Evolutionary conservation across 2,888 invertebrate genomes (phyloP).

Genomic region (Malacosoma neustria): DNA sequence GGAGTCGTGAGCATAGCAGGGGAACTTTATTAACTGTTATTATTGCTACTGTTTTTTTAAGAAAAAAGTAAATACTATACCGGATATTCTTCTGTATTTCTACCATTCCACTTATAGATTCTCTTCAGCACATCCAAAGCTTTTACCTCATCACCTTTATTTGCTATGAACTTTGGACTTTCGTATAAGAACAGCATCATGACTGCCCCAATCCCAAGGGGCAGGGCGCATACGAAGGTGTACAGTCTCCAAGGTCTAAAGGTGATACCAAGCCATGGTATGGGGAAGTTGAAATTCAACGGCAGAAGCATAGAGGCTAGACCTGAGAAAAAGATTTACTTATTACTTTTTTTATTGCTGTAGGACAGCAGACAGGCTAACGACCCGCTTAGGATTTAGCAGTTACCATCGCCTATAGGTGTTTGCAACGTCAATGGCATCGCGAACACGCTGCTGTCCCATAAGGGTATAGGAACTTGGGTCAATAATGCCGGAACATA

Average conservation of each 20-base stretch:
- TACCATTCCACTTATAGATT: slow-evolving; percentile 7
- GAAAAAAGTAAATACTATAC: slow-evolving; percentile 7
- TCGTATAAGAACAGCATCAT: slow-evolving; percentile 75
- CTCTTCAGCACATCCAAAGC: slow-evolving; percentile 46
- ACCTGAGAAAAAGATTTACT: slow-evolving; percentile 7
- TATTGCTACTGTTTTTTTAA: too few species aligned
- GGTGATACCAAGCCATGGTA: slow-evolving; percentile 34
- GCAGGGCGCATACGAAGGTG: slow-evolving; percentile 41
- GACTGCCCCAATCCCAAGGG: slow-evolving; percentile 52
- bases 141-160: slow-evolving; percentile 66
- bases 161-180: slow-evolving; percentile 80
- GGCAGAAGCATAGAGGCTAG: slow-evolving; percentile 15
- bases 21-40: too few species aligned
- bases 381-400: too few species aligned
- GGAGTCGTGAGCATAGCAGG: too few species aligned
- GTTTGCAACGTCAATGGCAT: too few species aligned
- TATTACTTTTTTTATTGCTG: too few species aligned
- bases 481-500: too few species aligned
- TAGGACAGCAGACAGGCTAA: too few species aligned
- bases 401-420: too few species aligned
- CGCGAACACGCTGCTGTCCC: too few species aligned
- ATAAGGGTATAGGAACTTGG: too few species aligned
- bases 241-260: slow-evolving; percentile 81
- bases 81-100: slow-evolving; percentile 10
- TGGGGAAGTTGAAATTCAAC: slow-evolving; percentile 28